These are phyloP conservation scores for Meda fulgida DNA, from an alignment of 2,797 vertebrate genomes.

Conservation along the genomic window DNA sequence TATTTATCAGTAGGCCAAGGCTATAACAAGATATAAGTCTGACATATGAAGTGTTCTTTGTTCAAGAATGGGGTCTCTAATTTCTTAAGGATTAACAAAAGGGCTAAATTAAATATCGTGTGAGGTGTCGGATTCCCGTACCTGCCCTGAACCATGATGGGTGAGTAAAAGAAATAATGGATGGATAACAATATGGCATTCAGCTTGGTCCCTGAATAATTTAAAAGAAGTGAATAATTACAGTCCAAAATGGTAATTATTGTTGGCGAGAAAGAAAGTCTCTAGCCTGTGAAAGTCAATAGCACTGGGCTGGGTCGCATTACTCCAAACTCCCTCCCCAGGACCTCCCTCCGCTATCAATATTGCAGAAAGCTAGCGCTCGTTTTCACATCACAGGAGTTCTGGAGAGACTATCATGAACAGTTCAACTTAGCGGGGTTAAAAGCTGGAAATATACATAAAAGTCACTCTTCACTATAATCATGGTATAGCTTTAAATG, in stretches of 20 bases:
- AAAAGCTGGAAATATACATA: background rate
- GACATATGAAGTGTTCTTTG: conserved; percentile 24
- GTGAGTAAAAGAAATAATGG: conserved; percentile 55
- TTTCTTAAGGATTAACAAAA: conserved; percentile 44
- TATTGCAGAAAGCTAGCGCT: conserved; percentile 68
- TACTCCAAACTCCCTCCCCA: conserved; percentile 62
- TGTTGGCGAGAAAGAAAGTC: conserved; percentile 70
- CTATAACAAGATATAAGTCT: background rate
- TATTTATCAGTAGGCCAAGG: background rate
- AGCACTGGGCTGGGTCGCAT: conserved; percentile 70
- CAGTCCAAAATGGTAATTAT: conserved; percentile 79
- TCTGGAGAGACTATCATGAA: conserved; percentile 9
- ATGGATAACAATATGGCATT: conserved; percentile 64
- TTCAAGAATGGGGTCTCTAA: conserved; percentile 37
- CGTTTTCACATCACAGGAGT: conserved; percentile 23
- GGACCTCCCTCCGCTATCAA: conserved; percentile 69
- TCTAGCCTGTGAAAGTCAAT: conserved; percentile 71
- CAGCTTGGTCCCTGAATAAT: conserved; percentile 76
- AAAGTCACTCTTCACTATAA: background rate
- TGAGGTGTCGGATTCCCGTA: conserved; percentile 49
- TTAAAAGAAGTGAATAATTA: conserved; percentile 83
- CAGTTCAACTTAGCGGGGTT: background rate
- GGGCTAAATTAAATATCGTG: conserved; percentile 46
- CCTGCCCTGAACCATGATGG: conserved; percentile 46
- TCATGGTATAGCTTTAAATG: background rate